Conservation (phyloP, 2,113 vertebrate species). For the Phyllostomus hastatus region DNA sequence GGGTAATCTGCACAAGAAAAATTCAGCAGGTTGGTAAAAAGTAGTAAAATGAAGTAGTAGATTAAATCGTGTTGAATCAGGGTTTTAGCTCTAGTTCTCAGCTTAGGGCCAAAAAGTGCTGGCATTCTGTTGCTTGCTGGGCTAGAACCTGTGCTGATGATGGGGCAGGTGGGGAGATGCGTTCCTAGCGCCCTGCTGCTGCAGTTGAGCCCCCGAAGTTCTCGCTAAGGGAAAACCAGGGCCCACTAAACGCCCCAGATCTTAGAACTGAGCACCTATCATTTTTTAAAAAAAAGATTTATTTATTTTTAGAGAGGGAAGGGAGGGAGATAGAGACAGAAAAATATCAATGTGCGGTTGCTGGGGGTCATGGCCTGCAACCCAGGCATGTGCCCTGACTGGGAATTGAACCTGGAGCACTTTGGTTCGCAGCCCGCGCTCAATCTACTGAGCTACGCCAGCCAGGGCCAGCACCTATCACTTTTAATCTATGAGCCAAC, state of each 20-base stretch:
- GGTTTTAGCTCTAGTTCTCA: neutral
- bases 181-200: neutral
- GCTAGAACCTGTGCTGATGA: too few relatives aligned
- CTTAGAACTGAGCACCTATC: neutral
- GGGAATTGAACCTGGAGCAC: too few relatives aligned
- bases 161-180: neutral
- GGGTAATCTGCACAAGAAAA: neutral
- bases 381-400: too few relatives aligned
- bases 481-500: neutral
- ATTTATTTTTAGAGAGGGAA: too few relatives aligned
- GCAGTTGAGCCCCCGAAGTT: neutral
- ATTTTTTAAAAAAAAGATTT: neutral
- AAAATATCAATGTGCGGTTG: too few relatives aligned
- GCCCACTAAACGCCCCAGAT: neutral
- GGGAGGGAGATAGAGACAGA: too few relatives aligned
- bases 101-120: neutral
- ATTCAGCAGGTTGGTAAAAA: neutral
- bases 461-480: neutral
- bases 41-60: neutral
- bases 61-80: neutral
- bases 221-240: neutral
- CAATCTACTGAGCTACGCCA: too few relatives aligned
- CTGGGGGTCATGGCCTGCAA: too few relatives aligned
- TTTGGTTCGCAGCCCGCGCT: too few relatives aligned
- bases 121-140: neutral